These are phyloP conservation scores for Forbesichthys papilliferus DNA, from an alignment of 2,113 vertebrate species.

Conservation along the genomic window DNA sequence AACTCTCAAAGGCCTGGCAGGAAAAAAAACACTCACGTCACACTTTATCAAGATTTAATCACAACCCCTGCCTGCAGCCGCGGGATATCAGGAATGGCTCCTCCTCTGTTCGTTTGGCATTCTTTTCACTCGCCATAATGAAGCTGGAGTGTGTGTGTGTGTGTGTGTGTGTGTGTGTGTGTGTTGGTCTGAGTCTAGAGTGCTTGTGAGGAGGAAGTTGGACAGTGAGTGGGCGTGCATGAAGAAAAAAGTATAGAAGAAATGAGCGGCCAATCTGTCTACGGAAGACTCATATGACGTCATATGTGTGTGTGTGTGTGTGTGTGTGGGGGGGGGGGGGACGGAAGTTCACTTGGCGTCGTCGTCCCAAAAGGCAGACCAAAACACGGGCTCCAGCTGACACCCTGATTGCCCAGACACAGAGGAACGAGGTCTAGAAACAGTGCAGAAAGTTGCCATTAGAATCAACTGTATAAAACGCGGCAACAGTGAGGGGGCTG, in stretches of 20 bases:
- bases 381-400: constrained; percentile 51
- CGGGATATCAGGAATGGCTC: constrained; percentile 41
- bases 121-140: constrained; percentile 45
- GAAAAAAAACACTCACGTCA: constrained; percentile 19
- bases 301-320: background rate
- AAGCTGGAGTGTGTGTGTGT: constrained; percentile 35
- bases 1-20: constrained; percentile 9
- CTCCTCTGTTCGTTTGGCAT: constrained; percentile 47
- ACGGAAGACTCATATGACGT: constrained; percentile 21
- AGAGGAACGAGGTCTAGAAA: constrained; percentile 51
- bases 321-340: too few species aligned
- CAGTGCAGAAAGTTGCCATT: constrained; percentile 60
- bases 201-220: constrained; percentile 12
- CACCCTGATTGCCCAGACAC: constrained; percentile 60
- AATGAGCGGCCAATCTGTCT: background rate
- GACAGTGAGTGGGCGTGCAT: background rate
- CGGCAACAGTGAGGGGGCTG: constrained; percentile 46
- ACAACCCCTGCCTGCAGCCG: constrained; percentile 34
- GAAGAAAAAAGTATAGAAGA: background rate
- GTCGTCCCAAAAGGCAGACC: constrained; percentile 53
- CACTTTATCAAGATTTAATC: constrained; percentile 63
- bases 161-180: constrained; percentile 9
- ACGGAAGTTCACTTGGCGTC: constrained; percentile 32
- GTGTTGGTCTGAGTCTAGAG: background rate
- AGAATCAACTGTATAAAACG: constrained; percentile 42